Evolutionary conservation across 2,113 vertebrate species (phyloP).

Genomic region (Gavia stellata): DNA sequence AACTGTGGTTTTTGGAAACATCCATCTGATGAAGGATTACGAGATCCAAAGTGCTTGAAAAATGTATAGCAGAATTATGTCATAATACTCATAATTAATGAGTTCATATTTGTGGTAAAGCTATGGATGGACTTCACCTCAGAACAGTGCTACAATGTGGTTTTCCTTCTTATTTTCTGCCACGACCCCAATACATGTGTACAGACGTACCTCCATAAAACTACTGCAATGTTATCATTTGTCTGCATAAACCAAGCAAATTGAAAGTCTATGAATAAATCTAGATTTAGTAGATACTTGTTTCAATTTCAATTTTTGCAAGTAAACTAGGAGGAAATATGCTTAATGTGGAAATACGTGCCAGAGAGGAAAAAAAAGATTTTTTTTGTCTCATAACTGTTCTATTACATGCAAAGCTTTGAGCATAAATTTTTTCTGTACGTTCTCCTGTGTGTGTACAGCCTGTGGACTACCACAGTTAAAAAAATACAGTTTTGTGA

Average conservation of each 20-base stretch:
- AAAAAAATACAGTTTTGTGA: neutral
- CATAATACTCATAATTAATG: too few relatives aligned
- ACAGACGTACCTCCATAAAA: neutral
- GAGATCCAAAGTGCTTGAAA: neutral
- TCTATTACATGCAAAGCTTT: neutral
- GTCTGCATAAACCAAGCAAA: neutral
- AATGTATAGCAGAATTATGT: neutral
- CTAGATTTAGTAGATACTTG: neutral
- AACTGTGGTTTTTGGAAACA: neutral
- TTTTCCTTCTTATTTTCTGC: neutral
- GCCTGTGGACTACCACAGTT: neutral
- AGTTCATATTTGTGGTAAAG: neutral
- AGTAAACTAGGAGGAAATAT: neutral
- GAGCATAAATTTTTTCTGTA: neutral
- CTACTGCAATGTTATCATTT: neutral
- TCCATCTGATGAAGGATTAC: neutral
- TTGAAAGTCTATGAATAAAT: neutral
- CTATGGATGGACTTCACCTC: neutral
- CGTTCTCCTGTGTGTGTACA: neutral
- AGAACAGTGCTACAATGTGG: neutral
- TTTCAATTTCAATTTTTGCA: neutral
- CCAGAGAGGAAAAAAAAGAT: neutral
- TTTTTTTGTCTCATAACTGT: neutral
- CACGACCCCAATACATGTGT: accelerated
- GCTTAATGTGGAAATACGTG: neutral